phyloP scores from a whole-genome alignment of 64 coral and sea anemone genomes.

The Stichodactyla helianthus region DNA sequence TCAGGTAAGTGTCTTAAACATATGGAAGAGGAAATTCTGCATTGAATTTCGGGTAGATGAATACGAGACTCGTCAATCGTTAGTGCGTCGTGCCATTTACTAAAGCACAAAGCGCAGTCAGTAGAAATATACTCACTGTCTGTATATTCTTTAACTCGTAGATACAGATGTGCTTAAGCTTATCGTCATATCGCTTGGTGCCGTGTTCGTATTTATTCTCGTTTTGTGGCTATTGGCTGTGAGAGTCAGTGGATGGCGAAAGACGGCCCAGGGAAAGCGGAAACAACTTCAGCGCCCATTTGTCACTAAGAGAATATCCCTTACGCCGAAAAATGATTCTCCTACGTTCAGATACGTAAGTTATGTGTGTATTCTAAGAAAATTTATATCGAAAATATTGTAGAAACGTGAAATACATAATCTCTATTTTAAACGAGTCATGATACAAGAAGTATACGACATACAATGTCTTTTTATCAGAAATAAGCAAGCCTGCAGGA shows the following conservation, averaged over 20 bases:
- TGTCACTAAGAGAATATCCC: slow-evolving; percentile 16
- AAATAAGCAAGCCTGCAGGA: background rate
- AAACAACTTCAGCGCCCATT: slow-evolving; percentile 14
- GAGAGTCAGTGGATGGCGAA: background rate
- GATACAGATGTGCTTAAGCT: slow-evolving; percentile 1
- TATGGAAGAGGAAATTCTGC: background rate
- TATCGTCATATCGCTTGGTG: background rate
- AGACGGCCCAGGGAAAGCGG: background rate
- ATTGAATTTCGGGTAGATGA: background rate
- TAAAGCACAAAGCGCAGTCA: background rate
- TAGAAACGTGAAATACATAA: background rate
- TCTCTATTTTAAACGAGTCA: too few species aligned
- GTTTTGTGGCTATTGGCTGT: background rate
- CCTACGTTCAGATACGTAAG: slow-evolving; percentile 6
- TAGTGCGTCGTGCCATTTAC: background rate
- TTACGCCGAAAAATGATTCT: background rate
- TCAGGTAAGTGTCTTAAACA: background rate
- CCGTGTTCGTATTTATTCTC: background rate
- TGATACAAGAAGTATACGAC: too few species aligned
- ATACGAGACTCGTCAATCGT: background rate
- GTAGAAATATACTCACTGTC: background rate
- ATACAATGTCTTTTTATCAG: too few species aligned
- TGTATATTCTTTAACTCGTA: background rate
- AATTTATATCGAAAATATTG: background rate
- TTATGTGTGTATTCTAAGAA: background rate